These are phyloP conservation scores for Circaetus cinerascens DNA, from an alignment of 2,113 vertebrate genomes.

Conservation along the genomic window DNA sequence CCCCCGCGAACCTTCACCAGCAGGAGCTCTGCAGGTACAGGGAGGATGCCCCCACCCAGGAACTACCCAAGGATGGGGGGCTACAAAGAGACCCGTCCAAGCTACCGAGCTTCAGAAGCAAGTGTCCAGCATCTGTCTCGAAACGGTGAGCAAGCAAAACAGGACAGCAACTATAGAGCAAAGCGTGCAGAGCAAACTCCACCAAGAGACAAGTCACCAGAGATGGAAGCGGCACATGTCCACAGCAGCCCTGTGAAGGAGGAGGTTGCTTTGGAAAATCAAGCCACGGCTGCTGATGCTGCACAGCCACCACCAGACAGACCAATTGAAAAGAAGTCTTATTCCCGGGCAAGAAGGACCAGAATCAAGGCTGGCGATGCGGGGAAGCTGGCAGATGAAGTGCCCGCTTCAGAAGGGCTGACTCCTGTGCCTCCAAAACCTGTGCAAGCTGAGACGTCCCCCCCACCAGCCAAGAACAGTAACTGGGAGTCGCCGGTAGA, in stretches of 20 bases:
- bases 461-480: conserved; percentile 62
- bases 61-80: conserved; percentile 68
- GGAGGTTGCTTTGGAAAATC: conserved; percentile 61
- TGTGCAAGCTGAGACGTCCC: conserved; percentile 42
- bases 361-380: conserved; percentile 87
- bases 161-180: conserved; percentile 58
- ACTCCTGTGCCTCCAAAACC: conserved; percentile 53
- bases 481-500: conserved; percentile 71
- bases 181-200: conserved; percentile 64
- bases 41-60: conserved; percentile 67
- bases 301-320: conserved; percentile 74
- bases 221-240: conserved; percentile 28
- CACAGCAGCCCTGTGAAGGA: conserved; percentile 66
- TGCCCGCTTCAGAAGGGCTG: conserved; percentile 57
- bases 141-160: conserved; percentile 61
- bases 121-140: conserved; percentile 26
- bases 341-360: conserved; percentile 89
- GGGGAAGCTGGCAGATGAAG: conserved; percentile 86
- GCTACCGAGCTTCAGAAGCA: conserved; percentile 60
- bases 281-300: conserved; percentile 30
- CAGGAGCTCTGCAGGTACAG: conserved; percentile 61
- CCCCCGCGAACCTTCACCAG: conserved; percentile 72
- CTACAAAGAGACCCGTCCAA: conserved; percentile 74
- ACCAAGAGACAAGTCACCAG: conserved; percentile 61
- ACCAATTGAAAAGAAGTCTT: conserved; percentile 92